Conservation (phyloP, 2,888 invertebrate species). For the Dicranocentrus wangi region DNA sequence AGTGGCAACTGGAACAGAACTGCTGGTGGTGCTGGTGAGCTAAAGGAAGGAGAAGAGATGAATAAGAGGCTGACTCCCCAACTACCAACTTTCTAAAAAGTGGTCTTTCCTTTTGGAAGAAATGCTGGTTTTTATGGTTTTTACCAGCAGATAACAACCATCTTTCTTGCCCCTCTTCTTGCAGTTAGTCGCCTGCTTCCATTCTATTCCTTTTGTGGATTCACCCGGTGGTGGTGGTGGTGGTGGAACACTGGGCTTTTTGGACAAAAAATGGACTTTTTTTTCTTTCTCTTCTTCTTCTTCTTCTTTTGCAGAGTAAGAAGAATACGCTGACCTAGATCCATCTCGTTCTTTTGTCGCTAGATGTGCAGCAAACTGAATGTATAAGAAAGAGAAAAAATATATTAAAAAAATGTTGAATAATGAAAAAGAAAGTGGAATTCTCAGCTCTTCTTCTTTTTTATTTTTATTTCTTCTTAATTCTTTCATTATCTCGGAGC, state of each 20-base stretch:
- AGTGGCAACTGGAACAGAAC: too few species aligned
- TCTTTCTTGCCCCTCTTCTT: constrained; percentile 19
- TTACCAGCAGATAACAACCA: neutral
- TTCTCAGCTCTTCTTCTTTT: constrained; percentile 9
- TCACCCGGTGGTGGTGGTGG: too few species aligned
- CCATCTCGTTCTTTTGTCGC: neutral
- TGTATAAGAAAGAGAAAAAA: too few species aligned
- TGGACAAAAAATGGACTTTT: too few species aligned
- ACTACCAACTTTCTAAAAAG: too few species aligned
- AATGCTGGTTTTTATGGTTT: neutral
- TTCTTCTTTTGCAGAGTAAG: neutral
- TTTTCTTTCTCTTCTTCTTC: neutral
- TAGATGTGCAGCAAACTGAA: neutral
- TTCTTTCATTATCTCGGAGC: neutral
- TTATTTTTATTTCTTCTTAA: neutral
- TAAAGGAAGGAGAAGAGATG: too few species aligned
- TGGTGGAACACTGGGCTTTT: too few species aligned
- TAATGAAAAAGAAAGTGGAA: neutral
- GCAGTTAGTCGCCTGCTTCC: neutral
- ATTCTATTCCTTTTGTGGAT: neutral
- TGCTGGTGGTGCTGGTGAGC: too few species aligned
- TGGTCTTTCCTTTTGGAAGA: too few species aligned
- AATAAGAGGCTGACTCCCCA: too few species aligned
- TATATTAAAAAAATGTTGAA: neutral
- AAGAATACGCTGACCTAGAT: constrained; percentile 11